Evolutionary conservation across 1,140 invertebrate species (phyloP), one percentile per base, ranked within the genome.

Genomic region (Eupristina koningsbergeri): DNA sequence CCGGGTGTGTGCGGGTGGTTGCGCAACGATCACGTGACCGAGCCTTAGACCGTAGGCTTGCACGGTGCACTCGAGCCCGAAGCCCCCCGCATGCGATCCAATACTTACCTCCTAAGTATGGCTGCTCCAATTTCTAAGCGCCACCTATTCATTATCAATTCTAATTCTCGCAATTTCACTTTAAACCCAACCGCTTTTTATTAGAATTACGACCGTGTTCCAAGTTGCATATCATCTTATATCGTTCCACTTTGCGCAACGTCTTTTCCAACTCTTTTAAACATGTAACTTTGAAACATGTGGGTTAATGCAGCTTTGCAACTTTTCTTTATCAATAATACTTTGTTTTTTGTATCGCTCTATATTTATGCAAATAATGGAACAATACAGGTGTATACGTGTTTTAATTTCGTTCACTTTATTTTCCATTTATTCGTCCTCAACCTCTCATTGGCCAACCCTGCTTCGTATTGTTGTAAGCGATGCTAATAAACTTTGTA

Each of bases 71-170:
- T n/a, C 9, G 26, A 69, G 64, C 19, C 64, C n/a, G n/a, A n/a
- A n/a, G n/a, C n/a, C n/a, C n/a, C n/a, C 64, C 34, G 34, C 64
- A 39, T 69, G 17, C 9, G 31, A 71, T 13, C 36, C 31, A 19
- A 17, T 29, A 67, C 17, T 36, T 39, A 22, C 64, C 5, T 36
- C 36, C 8, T 17, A n/a, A 34, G 22, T 26, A 1, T n/a, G 39
- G 22, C 11, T 36, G 36, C 29, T 41, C 67, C 13, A 71, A 41
- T 41, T 71, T 41, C 67, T 19, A 41, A 41, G 6, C 67, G 36
- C 31, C 36, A 8, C 13, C 67, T 9, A 41, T 71, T 71, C 67
- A 71, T 71, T 71, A 71, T 41, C 67, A 71, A 71, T 71, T 71
- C 67, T n/a, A 41, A 71, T 26, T 34, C 26, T 17, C 9, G 19